A percentile compares a stretch with the other conserved stretches of the same genome.
Conservation (phyloP, 2,888 invertebrate species). For the Coenonympha glycerion region DNA sequence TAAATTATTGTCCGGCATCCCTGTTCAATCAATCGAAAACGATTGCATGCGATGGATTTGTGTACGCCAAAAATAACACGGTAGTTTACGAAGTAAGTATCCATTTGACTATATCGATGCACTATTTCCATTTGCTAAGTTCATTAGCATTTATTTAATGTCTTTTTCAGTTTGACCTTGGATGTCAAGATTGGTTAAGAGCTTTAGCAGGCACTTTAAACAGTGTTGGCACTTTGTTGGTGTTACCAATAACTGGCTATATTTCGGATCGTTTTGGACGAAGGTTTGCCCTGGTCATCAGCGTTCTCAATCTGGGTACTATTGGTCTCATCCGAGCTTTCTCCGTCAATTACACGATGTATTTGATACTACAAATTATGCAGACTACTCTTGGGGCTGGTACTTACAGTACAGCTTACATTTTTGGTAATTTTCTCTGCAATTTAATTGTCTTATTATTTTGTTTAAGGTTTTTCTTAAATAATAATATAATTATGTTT, state of each 20-base stretch:
- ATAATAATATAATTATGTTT: too few relatives aligned
- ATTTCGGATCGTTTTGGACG: conserved; percentile 80
- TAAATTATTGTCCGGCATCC: conserved; percentile 44
- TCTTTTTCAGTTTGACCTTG: conserved; percentile 76
- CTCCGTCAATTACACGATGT: conserved; percentile 64
- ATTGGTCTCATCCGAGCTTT: conserved; percentile 67
- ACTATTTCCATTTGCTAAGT: too few relatives aligned
- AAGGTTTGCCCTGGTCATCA: conserved; percentile 63
- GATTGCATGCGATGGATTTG: conserved; percentile 43
- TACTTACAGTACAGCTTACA: conserved; percentile 55
- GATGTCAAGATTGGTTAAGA: conserved; percentile 81
- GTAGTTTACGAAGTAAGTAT: conserved; percentile 57
- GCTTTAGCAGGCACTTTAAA: conserved; percentile 82
- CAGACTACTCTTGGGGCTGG: conserved; percentile 60
- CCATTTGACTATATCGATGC: not conserved
- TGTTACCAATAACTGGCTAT: conserved; percentile 80
- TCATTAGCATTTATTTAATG: conserved; percentile 37
- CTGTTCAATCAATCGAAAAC: conserved; percentile 37
- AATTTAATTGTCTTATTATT: not conserved
- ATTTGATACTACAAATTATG: conserved; percentile 55
- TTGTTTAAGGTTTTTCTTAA: not conserved
- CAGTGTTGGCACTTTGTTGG: conserved; percentile 81
- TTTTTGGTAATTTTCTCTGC: conserved; percentile 35
- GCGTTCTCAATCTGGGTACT: conserved; percentile 43
- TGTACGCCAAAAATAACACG: conserved; percentile 51